Evolutionary conservation across 2,888 invertebrate genomes (phyloP), one percentile per base, ranked within the genome.

Genomic region (Deroplatys truncata): DNA sequence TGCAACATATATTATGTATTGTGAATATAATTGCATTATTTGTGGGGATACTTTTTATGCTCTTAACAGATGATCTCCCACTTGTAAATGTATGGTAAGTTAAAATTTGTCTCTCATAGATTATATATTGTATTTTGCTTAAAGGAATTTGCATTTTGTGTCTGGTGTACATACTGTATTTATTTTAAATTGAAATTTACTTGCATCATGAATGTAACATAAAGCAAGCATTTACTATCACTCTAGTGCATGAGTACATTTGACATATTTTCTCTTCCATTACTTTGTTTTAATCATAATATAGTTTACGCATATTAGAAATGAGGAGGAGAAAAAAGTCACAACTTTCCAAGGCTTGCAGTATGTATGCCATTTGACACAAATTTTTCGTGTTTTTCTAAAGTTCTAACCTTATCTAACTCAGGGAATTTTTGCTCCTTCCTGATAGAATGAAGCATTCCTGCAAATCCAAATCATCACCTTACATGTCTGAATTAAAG

Each of bases 391-490:
- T 72, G 56, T 72, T 72, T 72, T 72, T 25, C 25, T 20, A 72
- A 72, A 72, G 25, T 72, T 56, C 56, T 72, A 72, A 72, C 56
- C 56, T 72, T 72, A 72, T 72, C 56, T 72, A 72, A 72, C 56
- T 72, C 25, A 72, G 25, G 56, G 56, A 72, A 72, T 72, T 72
- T 72, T 72, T 72, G 56, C 56, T 20, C 56, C 56, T 72, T 20
- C 56, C 56, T 82, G 82, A 85, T 28, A 89, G 83, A 88, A 84
- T 49, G 89, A 90, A 90, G 90, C 83, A 88, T 35, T 90, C 89
- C 88, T 89, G 89, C 90, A 90, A 90, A 90, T 90, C 90, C 90
- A 90, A 90, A 89, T 90, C 90, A 89, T 90, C 90, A 90, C 90
- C 90, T 85, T 35, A 31, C 56, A 89, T 84, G 56, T 72, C 56